Conservation (phyloP, 2,888 invertebrate species). For the Cephus spinipes region DNA sequence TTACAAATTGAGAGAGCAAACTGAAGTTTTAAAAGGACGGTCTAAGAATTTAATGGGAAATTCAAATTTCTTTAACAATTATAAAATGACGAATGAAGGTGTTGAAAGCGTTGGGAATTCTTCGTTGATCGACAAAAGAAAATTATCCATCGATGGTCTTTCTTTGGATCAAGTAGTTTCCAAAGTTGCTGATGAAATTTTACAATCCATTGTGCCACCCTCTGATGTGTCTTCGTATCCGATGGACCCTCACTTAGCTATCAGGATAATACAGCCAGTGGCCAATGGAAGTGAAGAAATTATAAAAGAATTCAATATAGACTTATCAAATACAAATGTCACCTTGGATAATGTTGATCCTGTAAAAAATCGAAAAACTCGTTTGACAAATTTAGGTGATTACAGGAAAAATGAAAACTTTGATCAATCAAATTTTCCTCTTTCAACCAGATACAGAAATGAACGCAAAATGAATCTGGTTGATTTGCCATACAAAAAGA, state of each 20-base stretch:
- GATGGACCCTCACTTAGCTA: constrained; percentile 26
- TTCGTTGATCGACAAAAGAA: neutral
- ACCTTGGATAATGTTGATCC: neutral
- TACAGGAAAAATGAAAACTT: neutral
- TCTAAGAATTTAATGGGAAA: neutral
- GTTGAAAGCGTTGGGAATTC: neutral
- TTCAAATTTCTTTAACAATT: neutral
- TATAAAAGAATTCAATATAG: constrained; percentile 31
- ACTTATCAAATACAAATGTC: constrained; percentile 15
- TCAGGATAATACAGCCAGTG: constrained; percentile 34
- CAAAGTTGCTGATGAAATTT: constrained; percentile 33
- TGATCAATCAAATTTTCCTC: neutral
- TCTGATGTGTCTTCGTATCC: constrained; percentile 7
- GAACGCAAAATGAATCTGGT: constrained; percentile 37
- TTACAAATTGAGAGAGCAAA: neutral
- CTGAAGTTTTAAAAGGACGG: neutral
- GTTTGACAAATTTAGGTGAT: neutral
- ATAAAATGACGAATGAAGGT: neutral
- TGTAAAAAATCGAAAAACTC: neutral
- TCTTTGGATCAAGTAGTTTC: constrained; percentile 33
- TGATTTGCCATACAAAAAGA: constrained; percentile 26
- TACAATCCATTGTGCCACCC: constrained; percentile 23
- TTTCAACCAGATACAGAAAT: constrained; percentile 7
- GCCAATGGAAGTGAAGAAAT: constrained; percentile 30
- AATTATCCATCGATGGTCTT: constrained; percentile 21